Evolutionary conservation across 1,140 invertebrate species (phyloP).

Genomic region (Drosophila rhopaloa): DNA sequence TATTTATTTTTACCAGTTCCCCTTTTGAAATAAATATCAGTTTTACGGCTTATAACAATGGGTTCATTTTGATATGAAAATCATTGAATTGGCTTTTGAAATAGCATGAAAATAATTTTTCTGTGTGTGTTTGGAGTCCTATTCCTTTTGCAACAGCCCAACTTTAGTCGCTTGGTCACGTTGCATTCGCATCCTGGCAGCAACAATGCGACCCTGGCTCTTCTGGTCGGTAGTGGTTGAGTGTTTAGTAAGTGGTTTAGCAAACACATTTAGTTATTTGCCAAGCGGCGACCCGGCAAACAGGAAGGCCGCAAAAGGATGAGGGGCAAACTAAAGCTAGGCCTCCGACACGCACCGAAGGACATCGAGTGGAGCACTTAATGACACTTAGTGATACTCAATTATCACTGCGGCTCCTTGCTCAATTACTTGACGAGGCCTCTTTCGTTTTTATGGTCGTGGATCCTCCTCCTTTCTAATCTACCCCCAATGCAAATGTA

Average conservation of each 20-base stretch:
- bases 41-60: too few relatives aligned
- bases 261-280: slow-evolving; percentile 83
- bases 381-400: slow-evolving; percentile 81
- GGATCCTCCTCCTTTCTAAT: not conserved
- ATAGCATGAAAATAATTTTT: slow-evolving; percentile 2
- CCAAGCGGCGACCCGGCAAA: slow-evolving; percentile 58
- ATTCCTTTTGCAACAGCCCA: slow-evolving; percentile 29
- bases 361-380: slow-evolving; percentile 64
- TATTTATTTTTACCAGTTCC: too few relatives aligned
- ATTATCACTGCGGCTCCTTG: slow-evolving; percentile 72
- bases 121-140: slow-evolving; percentile 21
- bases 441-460: not conserved
- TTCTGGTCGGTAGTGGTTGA: slow-evolving; percentile 65
- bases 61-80: too few relatives aligned
- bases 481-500: slow-evolving; percentile 14
- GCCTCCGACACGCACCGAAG: slow-evolving; percentile 35
- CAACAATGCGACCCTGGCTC: slow-evolving; percentile 21
- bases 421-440: slow-evolving; percentile 67
- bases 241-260: slow-evolving; percentile 83
- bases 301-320: slow-evolving; percentile 4
- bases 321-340: slow-evolving; percentile 10
- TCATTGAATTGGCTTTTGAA: too few relatives aligned
- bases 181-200: slow-evolving; percentile 48
- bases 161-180: slow-evolving; percentile 69
- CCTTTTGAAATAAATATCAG: too few relatives aligned